Base-by-base conservation (phyloP, 2,888 invertebrate genomes). In the Xiphydria camelus region DNA sequence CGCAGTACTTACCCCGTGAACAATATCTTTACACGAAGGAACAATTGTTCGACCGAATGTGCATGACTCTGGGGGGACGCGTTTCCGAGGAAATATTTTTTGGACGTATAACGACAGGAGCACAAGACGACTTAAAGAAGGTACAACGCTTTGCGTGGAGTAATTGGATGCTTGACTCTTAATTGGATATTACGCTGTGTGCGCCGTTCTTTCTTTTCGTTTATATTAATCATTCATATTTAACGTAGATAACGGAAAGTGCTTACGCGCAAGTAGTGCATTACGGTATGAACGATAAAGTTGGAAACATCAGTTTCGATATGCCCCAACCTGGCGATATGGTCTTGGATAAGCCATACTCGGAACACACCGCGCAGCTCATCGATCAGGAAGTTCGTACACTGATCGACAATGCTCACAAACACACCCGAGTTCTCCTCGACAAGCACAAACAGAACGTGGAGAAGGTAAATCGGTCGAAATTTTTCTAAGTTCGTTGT, bases 81-180 rank as follows among this genome's bases (percentile, higher is more conserved):
- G 97, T 94, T 0, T 90, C 98, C 0, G 99, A 99, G 76, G 93
- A 97, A 78, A 82, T 99, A 55, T 99, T 99, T 80, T 99, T 99
- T 71, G 84, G 85, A 1, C 83, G 89, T 63, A 96, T 99, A 55
- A 99, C 99, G 2, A 99, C 99, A 0, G 99, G 99, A 0, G 99
- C 99, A 0, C 97, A 98, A 71, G 98, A 99, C 70, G 99, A 99
- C 79, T 81, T 99, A 36, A 91, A 94, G 75, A 99, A 99, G 79
- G 91, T 99, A 51, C n/a, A n/a, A n/a, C n/a, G n/a, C n/a, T n/a
- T n/a, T n/a, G n/a, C n/a, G n/a, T n/a, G n/a, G n/a, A n/a, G n/a
- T n/a, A n/a, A n/a, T n/a, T n/a, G n/a, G n/a, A n/a, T n/a, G n/a
- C n/a, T n/a, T n/a, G n/a, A n/a, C 10, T 35, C 18, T 32, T 4